These are phyloP conservation scores for Agriopis aurantiaria DNA, from an alignment of 2,888 invertebrate genomes.

Conservation along the genomic window DNA sequence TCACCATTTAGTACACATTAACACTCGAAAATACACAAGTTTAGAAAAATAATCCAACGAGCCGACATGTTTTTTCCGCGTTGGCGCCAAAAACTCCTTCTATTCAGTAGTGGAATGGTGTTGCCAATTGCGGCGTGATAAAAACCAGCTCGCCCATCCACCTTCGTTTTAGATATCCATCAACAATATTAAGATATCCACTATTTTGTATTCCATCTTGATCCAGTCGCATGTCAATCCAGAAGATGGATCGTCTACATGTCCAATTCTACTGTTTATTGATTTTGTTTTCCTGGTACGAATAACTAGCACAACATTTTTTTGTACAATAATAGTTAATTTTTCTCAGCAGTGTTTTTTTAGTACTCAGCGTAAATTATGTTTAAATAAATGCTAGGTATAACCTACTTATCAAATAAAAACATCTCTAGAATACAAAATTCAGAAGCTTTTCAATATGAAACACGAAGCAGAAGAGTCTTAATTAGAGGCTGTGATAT, in stretches of 20 bases:
- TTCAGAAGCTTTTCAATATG: background rate
- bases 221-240: constrained; percentile 16
- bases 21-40: too few relatives aligned
- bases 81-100: too few relatives aligned
- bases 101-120: too few relatives aligned
- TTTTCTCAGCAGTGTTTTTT: background rate
- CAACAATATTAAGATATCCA: background rate
- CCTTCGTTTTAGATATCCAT: too few relatives aligned
- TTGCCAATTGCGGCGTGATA: too few relatives aligned
- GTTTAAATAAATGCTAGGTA: background rate
- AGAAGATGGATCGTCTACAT: constrained; percentile 16
- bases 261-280: constrained; percentile 5
- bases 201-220: constrained; percentile 8
- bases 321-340: too few relatives aligned
- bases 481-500: constrained; percentile 22
- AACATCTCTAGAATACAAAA: background rate
- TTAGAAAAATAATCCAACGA: too few relatives aligned
- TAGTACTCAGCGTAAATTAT: too few relatives aligned
- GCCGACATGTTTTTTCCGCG: too few relatives aligned
- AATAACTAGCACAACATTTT: background rate
- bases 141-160: too few relatives aligned
- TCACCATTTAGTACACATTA: too few relatives aligned
- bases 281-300: background rate
- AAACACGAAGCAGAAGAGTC: constrained; percentile 2
- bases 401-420: background rate